Evolutionary conservation across 1,140 invertebrate species (phyloP).

Genomic region (honey bee (Apis mellifera)): Amel_HAv3.1 CM009932.2:2793501-2794000

Average conservation of each 20-base stretch:
- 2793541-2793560: neutral
- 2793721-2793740: neutral
- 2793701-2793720: rapidly evolving
- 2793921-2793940: no score
- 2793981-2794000: slow-evolving; percentile 23
- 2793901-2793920: no score
- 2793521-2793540: slow-evolving; percentile 50
- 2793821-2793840: no score
- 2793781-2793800: neutral
- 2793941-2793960: neutral
- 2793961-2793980: neutral
- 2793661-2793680: neutral
- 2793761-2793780: neutral
- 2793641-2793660: slow-evolving; percentile 4
- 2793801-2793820: no score
- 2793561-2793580: no score
- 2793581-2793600: neutral
- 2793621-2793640: slow-evolving; percentile 2
- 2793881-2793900: no score
- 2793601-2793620: neutral
- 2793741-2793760: neutral
- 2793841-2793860: no score
- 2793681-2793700: neutral
- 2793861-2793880: no score
- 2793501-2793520: slow-evolving; percentile 70